Percentiles rank a stretch among this genome's conserved stretches.
These are phyloP conservation scores for Gari tellinella DNA, from an alignment of 2,888 invertebrate genomes.

Conservation along the genomic window DNA sequence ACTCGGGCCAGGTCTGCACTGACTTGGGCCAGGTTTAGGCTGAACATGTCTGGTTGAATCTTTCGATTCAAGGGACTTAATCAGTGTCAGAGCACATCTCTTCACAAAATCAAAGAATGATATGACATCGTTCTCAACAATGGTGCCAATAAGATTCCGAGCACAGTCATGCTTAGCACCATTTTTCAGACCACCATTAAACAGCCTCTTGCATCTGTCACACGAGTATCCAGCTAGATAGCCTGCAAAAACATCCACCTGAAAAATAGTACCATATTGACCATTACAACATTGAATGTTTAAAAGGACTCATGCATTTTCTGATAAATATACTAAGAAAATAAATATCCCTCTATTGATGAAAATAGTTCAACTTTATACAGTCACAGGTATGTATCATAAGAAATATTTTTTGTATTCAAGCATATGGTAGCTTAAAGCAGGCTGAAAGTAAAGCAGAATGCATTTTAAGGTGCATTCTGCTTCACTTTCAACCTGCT, in stretches of 20 bases:
- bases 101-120: constrained; percentile 66
- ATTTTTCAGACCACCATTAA: constrained; percentile 33
- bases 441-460: no score
- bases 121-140: constrained; percentile 50
- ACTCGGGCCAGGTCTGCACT: background rate
- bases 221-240: constrained; percentile 62
- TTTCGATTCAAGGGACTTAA: constrained; percentile 24
- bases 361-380: no score
- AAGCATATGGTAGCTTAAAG: no score
- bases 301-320: no score
- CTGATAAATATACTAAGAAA: no score
- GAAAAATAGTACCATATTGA: no score
- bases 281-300: no score
- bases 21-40: constrained; percentile 1
- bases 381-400: no score
- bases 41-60: background rate
- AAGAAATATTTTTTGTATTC: no score
- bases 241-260: constrained; percentile 67
- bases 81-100: constrained; percentile 54
- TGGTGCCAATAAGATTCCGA: constrained; percentile 41
- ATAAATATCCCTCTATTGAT: no score
- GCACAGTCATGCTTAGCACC: constrained; percentile 57
- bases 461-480: no score
- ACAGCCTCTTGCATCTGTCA: constrained; percentile 57
- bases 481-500: no score